Base-by-base conservation (phyloP, 2,888 invertebrate species). In the Ryuthela nishihirai region DNA sequence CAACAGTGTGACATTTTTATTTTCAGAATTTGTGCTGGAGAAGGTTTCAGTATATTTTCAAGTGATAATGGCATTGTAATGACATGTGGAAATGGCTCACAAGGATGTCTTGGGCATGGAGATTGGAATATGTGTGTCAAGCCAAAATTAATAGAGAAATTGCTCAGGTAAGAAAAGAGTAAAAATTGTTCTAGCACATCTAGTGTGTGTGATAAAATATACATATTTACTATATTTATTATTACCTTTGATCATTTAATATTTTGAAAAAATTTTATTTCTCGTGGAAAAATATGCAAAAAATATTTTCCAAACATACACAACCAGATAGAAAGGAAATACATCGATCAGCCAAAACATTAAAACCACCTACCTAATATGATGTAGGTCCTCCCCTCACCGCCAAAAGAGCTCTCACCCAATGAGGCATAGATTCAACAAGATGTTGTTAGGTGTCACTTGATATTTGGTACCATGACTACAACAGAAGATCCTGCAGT, bases 21-120 rank as follows among this genome's bases (percentile, higher is more conserved):
- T 47, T 45, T 52, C 64, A 82, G 82, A 53, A 79, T 81, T 7
- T 79, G 79, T 63, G 82, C 82, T 64, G 84, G 84, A 0, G 78
- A 81, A 64, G 79, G 79, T 4, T 85, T 84, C 72, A 84, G 83
- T 63, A 75, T 85, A 32, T 82, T 87, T 69, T 76, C 82, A 49
- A 83, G 82, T 52, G 81, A 83, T 67, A 79, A 82, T 49, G 86
- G 86, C 6, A 78, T 82, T n/a, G 74, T 85, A 1, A 76, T 84
- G 69, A 82, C 83, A 26, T 84, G 84, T 71, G 86, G 86, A 0
- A 80, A 81, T 69, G 83, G 83, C 23, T 74, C 77, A 6, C 76
- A 76, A 55, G 81, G 81, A 17, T 81, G 82, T 61, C 75, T 85
- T n/a, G 85, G 85, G 0, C 82, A 84, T 69, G 80, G 80, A 2